Evolutionary conservation across 2,888 invertebrate species (phyloP), one percentile per base, ranked within the genome.

Genomic region (Caenorhabditis uteleia): DNA sequence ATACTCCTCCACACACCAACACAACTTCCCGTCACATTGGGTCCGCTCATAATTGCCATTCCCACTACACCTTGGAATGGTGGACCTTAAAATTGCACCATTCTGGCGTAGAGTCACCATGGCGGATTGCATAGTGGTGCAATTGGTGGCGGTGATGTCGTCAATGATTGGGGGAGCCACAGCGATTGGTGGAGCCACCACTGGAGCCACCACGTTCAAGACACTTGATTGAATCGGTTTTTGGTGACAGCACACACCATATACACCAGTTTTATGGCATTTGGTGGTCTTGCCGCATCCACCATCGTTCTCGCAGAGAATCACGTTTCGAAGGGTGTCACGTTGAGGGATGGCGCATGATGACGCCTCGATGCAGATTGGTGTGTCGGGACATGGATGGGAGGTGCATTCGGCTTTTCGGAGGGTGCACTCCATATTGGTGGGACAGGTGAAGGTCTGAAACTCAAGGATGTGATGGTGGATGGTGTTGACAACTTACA

Each of bases 1-100:
- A n/a, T 54, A 44, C 26, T 54, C 51, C 45, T 73, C 57, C 10
- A 73, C 75, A 51, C 75, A 75, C 75, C 75, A 75, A 44, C 75
- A 75, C 23, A 53, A 38, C 40, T 58, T 64, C 29, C 33, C 42
- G 36, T 65, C 60, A 38, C 70, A 62, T 57, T 61, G 61, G 40
- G 64, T 66, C 33, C 7, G 39, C 16, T 59, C 49, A 44, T 50
- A 61, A 23, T 61, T 59, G 40, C 68, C 68, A 18, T 55, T 57
- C 25, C 42, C 36, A 27, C 39, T 39, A 34, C 69, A 69, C 12
- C 42, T 26, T 5, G 69, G 69, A n/a, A 55, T 48, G 12, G 57
- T 45, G 6, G 55, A 44, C n/a, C 51, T 50, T 12, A 60, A 49
- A 23, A 38, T 55, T 4, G 69, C 69, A n/a, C 69, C 69, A 33